A percentile compares a stretch with the other conserved stretches of the same genome.
These are phyloP conservation scores for Plutella xylostella DNA, from an alignment of 2,888 invertebrate species.

Conservation along the genomic window DNA sequence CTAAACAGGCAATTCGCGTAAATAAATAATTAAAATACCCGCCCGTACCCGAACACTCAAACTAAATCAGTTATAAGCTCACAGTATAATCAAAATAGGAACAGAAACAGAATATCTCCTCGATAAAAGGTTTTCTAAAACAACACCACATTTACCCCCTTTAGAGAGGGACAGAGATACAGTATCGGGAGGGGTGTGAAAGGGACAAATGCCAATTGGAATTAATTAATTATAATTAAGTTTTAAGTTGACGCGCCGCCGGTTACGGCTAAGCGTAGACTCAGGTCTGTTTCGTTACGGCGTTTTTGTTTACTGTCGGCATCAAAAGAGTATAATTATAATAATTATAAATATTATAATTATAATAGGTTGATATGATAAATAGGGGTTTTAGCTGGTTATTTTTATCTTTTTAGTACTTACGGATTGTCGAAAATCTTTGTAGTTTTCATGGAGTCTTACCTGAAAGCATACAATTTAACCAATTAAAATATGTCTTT, in stretches of 20 bases:
- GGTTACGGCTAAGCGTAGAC: constrained; percentile 53
- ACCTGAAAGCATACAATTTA: no score
- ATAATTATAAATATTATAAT: no score
- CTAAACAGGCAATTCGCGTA: no score
- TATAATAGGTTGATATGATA: no score
- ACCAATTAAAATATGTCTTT: no score
- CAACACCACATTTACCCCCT: constrained; percentile 61
- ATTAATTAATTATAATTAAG: constrained; percentile 88
- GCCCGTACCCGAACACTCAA: no score
- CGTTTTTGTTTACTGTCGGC: background rate
- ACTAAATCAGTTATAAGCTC: background rate
- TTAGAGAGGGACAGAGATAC: constrained; percentile 45
- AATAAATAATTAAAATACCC: no score
- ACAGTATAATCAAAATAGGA: background rate
- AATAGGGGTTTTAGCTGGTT: no score
- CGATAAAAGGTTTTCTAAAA: constrained; percentile 68
- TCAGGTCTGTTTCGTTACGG: constrained; percentile 30
- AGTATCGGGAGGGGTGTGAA: constrained; percentile 51
- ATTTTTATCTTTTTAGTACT: no score
- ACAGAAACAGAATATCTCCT: constrained; percentile 40
- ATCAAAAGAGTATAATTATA: no score
- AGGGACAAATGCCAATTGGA: constrained; percentile 71
- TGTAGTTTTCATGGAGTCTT: no score
- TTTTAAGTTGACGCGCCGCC: constrained; percentile 78
- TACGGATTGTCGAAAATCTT: no score